Conservation (phyloP, 1,140 invertebrate genomes). For the Eumaeus atala region DNA sequence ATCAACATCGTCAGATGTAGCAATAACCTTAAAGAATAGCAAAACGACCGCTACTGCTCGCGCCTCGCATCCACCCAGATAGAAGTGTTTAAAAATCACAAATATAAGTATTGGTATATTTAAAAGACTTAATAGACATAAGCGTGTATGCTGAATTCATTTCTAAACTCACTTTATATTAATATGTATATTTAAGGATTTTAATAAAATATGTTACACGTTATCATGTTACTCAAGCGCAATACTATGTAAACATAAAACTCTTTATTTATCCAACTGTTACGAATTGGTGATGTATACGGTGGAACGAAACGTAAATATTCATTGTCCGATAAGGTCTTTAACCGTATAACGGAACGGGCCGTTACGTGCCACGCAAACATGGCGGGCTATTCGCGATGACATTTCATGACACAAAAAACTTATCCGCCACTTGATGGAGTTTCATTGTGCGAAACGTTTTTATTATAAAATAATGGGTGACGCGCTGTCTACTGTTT, state of each 20-base stretch:
- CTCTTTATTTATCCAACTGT: not conserved
- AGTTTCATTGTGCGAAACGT: slow-evolving; percentile 9
- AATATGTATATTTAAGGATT: too few species aligned
- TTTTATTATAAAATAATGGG: slow-evolving; percentile 3
- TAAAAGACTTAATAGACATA: too few species aligned
- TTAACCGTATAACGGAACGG: slow-evolving; percentile 10
- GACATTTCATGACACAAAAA: slow-evolving; percentile 1
- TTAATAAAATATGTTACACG: not conserved
- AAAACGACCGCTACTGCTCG: too few species aligned
- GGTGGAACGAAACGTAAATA: slow-evolving; percentile 9
- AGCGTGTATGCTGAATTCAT: too few species aligned
- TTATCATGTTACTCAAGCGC: too few species aligned
- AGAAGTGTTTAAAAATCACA: too few species aligned
- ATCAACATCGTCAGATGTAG: too few species aligned
- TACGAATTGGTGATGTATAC: not conserved
- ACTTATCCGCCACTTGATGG: not conserved
- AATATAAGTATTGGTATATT: too few species aligned
- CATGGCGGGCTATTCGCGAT: slow-evolving; percentile 4
- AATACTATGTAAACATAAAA: not conserved
- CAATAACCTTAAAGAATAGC: too few species aligned
- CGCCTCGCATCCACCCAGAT: too few species aligned
- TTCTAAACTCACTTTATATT: too few species aligned
- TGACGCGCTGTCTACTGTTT: slow-evolving; percentile 2
- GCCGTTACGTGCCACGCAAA: slow-evolving; percentile 7
- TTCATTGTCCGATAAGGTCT: slow-evolving; percentile 11